phyloP scores from a whole-genome alignment of 2,113 vertebrate species.

The Myiozetetes cayanensis region DNA sequence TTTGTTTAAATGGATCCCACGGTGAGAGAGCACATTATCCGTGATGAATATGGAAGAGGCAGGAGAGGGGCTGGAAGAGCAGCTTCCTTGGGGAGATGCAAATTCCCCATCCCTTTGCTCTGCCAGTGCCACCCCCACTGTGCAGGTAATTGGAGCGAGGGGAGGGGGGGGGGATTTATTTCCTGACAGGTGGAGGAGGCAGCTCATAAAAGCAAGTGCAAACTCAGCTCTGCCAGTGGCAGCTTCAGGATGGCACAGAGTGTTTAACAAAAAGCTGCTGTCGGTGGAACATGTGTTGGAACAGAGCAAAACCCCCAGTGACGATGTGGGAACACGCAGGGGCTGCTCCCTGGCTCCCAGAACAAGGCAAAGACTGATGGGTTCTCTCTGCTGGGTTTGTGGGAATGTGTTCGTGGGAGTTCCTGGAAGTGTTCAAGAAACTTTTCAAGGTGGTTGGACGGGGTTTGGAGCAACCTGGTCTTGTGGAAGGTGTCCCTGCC shows the following conservation, averaged over 20 bases:
- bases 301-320: fast-evolving
- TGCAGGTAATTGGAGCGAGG: neutral
- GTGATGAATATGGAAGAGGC: neutral
- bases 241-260: neutral
- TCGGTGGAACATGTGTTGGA: neutral
- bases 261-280: neutral
- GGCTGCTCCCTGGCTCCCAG: neutral
- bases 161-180: too few relatives aligned
- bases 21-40: neutral
- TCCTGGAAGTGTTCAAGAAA: neutral
- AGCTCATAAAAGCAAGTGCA: neutral
- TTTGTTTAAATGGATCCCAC: neutral
- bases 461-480: neutral
- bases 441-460: fast-evolving
- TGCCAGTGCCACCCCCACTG: fast-evolving
- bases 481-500: neutral
- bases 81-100: neutral
- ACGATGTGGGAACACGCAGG: neutral
- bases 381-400: neutral
- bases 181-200: neutral
- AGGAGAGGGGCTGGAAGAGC: neutral
- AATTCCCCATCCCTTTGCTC: neutral
- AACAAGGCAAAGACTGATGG: neutral
- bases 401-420: neutral
- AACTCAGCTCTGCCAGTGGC: neutral